These are phyloP conservation scores for Delphinapterus leucas DNA, from an alignment of 2,113 vertebrate species.

Conservation along the genomic window DNA sequence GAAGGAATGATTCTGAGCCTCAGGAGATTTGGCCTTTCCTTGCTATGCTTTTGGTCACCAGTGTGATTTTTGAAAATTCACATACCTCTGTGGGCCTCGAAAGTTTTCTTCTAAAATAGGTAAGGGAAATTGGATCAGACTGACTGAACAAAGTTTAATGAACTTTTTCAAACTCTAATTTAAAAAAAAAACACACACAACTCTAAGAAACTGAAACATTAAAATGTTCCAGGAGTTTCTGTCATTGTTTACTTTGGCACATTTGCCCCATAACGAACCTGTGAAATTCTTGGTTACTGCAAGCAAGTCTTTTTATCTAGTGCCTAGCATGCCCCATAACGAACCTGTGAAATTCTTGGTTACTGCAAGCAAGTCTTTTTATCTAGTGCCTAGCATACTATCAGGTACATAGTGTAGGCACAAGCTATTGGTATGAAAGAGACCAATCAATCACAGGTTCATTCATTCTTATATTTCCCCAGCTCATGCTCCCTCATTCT, in stretches of 20 bases:
- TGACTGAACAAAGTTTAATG: neutral
- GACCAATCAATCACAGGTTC: neutral
- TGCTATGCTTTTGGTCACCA: neutral
- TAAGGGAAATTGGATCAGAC: neutral
- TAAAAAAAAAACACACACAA: neutral
- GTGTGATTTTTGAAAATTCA: constrained; percentile 19
- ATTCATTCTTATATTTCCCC: constrained; percentile 20
- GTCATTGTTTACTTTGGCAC: neutral
- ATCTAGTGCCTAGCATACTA: neutral
- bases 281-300: constrained; percentile 28
- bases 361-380: constrained; percentile 18
- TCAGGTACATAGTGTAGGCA: neutral
- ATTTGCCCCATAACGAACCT: neutral
- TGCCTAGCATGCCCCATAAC: neutral
- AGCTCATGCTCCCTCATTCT: neutral
- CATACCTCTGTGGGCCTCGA: neutral
- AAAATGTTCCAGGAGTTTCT: constrained; percentile 12
- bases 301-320: neutral
- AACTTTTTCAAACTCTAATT: constrained; percentile 7
- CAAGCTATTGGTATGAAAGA: neutral
- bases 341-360: constrained; percentile 7
- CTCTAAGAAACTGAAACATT: constrained; percentile 34
- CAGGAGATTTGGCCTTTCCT: neutral
- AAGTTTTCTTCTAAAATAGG: constrained; percentile 25
- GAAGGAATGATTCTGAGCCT: neutral